These are phyloP conservation scores for Tenebrosternarchus preto DNA, from an alignment of 2,113 vertebrate genomes.

Conservation along the genomic window DNA sequence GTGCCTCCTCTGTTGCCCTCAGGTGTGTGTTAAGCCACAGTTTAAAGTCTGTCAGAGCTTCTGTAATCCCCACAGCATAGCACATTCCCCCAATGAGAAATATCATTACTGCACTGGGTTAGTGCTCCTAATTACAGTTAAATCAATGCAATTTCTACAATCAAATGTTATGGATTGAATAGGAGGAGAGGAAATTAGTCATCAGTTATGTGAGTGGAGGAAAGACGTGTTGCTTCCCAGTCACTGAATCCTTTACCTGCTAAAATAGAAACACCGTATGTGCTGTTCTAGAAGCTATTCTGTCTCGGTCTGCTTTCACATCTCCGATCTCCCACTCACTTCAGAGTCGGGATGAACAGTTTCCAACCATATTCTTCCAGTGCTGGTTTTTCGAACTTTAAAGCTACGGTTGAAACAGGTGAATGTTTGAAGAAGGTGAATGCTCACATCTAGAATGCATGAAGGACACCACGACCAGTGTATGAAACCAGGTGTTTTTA, in stretches of 20 bases:
- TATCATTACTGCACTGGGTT: slow-evolving; percentile 53
- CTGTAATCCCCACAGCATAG: slow-evolving; percentile 4
- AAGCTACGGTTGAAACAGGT: too few species aligned
- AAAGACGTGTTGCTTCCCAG: slow-evolving; percentile 46
- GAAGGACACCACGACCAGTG: too few species aligned
- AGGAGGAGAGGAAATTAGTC: slow-evolving; percentile 61
- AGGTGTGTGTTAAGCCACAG: not conserved
- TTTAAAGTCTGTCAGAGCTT: not conserved
- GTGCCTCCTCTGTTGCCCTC: too few species aligned
- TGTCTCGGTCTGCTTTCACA: too few species aligned
- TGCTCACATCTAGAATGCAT: too few species aligned
- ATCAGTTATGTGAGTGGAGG: slow-evolving; percentile 65
- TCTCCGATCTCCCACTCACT: too few species aligned
- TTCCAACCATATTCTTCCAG: too few species aligned
- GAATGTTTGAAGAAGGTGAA: too few species aligned
- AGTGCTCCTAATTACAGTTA: slow-evolving; percentile 64
- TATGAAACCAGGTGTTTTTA: too few species aligned
- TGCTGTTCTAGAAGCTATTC: too few species aligned
- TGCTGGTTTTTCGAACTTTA: too few species aligned
- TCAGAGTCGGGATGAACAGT: too few species aligned
- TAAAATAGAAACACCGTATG: not conserved
- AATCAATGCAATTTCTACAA: slow-evolving; percentile 68
- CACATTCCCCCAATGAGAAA: not conserved
- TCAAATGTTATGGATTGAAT: slow-evolving; percentile 66
- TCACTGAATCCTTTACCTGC: not conserved